phyloP scores from a whole-genome alignment of 2,797 vertebrate genomes.

The Argyrosomus regius region DNA sequence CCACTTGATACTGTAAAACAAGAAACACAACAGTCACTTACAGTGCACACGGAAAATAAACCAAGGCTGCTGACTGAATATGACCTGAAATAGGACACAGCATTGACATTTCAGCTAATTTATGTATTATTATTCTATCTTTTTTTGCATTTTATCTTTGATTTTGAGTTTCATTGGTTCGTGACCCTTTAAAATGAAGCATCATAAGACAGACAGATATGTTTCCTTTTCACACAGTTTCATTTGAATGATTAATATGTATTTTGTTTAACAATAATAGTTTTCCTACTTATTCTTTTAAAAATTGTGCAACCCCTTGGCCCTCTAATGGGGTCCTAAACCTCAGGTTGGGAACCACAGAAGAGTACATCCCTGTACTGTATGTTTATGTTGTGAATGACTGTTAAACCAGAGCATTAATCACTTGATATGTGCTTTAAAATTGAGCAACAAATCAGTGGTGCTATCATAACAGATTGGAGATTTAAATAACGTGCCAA shows the following conservation, averaged over 20 bases:
- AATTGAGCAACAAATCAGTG: neutral
- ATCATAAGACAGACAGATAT: neutral
- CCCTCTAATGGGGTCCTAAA: no score
- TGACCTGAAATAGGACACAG: no score
- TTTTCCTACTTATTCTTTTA: no score
- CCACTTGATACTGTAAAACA: constrained; percentile 92
- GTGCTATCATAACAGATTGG: neutral
- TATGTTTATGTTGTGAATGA: neutral
- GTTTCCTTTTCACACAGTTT: neutral
- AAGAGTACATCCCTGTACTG: no score
- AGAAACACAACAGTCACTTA: constrained; percentile 11
- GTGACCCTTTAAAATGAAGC: constrained; percentile 6
- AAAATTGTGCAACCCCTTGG: no score
- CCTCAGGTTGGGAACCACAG: no score
- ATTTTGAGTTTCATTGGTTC: neutral
- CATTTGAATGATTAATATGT: neutral
- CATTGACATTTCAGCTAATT: no score
- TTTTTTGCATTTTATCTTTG: neutral
- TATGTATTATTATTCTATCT: neutral
- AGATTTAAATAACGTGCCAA: neutral
- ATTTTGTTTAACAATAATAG: no score
- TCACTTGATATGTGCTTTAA: neutral
- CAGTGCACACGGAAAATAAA: neutral
- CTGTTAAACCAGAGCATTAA: neutral
- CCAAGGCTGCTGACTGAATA: neutral